Base-by-base conservation (phyloP, 2,797 vertebrate genomes). In the Coilia nasus region DNA sequence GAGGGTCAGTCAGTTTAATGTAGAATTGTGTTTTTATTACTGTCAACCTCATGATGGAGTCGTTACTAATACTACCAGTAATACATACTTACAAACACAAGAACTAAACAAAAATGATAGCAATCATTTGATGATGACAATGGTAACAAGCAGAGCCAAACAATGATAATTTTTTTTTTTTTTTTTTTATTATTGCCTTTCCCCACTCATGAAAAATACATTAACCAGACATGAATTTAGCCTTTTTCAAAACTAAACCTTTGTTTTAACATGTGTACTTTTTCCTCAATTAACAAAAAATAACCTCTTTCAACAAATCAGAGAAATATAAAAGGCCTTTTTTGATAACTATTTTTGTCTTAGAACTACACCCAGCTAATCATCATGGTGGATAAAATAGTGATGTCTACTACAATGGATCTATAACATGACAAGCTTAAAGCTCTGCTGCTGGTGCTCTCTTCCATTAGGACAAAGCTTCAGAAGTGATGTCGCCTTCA, bases 371-470 rank as follows among this genome's bases (percentile, higher is more conserved):
- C 47, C 47, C 35, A 84, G 54, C 75, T 28, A 75, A 50, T 83
- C 84, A 82, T 88, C 64, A 88, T 56, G 87, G 57, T 85, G 71
- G 57, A 88, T 86, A 85, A 56, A 89, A 87, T 91, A 89, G 85
- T 92, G 86, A 91, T 85, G 81, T 85, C 86, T 87, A 85, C 86
- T 83, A 86, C 17, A 15, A 81, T 86, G 89, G 85, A 84, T 92
- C 86, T 90, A 87, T 80, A 85, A 57, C 60, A 75, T 75, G 28
- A 88, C 83, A 90, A 87, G 87, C 86, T 84, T 83, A 88, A 88
- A 85, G 86, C 87, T 85, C 85, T 86, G 90, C 85, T 86, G 90
- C 89, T 89, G 88, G 88, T 83, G 54, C 80, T 88, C 86, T 90
- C 87, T 85, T 88, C 87, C 88, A 89, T 86, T 67, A 85, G 81